Evolutionary conservation across 2,888 invertebrate genomes (phyloP), one percentile per base, ranked within the genome.

Genomic region (Andrena bicolor): DNA sequence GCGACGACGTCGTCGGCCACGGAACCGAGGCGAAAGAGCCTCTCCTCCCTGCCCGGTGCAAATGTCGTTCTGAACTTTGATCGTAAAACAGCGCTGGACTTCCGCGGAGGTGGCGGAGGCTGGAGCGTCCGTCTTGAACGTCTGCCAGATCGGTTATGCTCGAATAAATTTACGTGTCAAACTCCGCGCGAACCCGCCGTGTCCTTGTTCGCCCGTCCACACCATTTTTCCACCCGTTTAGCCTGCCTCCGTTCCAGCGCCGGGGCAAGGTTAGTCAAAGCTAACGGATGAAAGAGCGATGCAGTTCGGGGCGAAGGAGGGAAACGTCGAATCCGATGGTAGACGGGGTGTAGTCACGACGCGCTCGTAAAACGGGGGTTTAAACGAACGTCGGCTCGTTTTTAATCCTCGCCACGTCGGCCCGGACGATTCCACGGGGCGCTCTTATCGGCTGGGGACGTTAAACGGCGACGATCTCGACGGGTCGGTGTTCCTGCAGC

Each of bases 61-160:
- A 93, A 91, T 92, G 90, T 92, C 92, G 91, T 90, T 91, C 85
- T 77, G 89, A 93, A 93, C 91, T 93, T 93, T 90, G 91, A 91
- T 93, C 92, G 91, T 92, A 92, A 92, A 92, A 91, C 90, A 91
- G 89, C 86, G 83, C 81, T 66, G 80, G 82, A 83, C 82, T 79
- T 75, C 78, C 35, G 26, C 41, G 16, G 65, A 81, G 63, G 68
- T 84, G 66, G 83, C 72, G 63, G 68, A 82, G 66, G 83, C 73
- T 86, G 84, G 87, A 84, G 88, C 84, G 89, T 91, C 88, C 90
- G 88, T 91, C 90, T 92, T 93, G 93, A 92, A 92, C 90, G 89
- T 88, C 90, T 91, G 93, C 93, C 93, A 93, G 93, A 93, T 93
- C 92, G 91, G 92, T 92, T 92, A 93, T 91, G 92, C 92, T 85